Base-by-base conservation (phyloP, 2,113 vertebrate genomes). In the Podarcis raffonei region DNA sequence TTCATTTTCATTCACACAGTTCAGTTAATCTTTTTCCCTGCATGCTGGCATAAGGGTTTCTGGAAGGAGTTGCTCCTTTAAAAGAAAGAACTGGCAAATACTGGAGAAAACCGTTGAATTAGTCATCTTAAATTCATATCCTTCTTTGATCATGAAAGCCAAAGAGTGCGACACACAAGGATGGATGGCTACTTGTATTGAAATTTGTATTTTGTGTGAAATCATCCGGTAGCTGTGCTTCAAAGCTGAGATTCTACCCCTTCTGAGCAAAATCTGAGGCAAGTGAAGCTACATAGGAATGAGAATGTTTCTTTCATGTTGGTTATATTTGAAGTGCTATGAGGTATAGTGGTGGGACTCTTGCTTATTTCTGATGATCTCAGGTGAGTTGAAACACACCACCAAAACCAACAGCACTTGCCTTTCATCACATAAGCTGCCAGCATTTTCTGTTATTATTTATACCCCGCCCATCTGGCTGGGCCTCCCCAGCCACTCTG, bases 21-120 rank as follows among this genome's bases (percentile, higher is more conserved):
- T 92, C 86, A 57, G 80, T 88, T 92, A 75, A 88, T 62, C 72
- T 87, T 86, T 81, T 68, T 87, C 78, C 78, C 68, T 90, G 13
- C 89, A 89, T 78, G 79, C 81, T 86, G 89, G 93, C 91, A 92
- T 92, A 92, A 90, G 88, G 89, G 83, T 79, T 88, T 86, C 90
- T 72, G 92, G 80, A 25, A 84, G 68, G 39, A n/a, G 27, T 71
- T 69, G 39, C 68, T 48, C 3, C 68, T 53, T 84, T 84, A 72
- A 20, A 71, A 5, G 32, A 42, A 72, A 16, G n/a, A 32, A 11
- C 11, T 4, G 12, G 23, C 18, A 30, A 74, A 22, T 12, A 0
- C 71, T 32, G 77, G 27, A 39, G 11, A 53, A 53, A 11, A 53
- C 48, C 12, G 11, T 12, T 53, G 48, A 53, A 53, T 53, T 53